Evolutionary conservation across 2,888 invertebrate species (phyloP).

Genomic region (Drosophila glabriapex): DNA sequence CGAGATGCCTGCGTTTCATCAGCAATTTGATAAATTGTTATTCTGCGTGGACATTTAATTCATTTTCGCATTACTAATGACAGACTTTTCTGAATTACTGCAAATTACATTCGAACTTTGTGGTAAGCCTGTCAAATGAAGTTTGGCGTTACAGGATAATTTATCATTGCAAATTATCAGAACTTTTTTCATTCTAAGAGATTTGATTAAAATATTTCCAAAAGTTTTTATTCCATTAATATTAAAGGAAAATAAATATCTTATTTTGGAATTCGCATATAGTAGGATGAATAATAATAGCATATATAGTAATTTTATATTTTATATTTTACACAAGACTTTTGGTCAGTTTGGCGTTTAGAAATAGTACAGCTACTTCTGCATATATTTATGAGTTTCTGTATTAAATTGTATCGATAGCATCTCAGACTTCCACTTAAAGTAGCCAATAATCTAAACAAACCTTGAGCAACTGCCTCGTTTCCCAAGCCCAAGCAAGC

Average conservation of each 20-base stretch:
- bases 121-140: background rate
- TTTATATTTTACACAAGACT: background rate
- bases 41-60: slow-evolving; percentile 41
- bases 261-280: no score
- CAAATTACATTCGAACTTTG: background rate
- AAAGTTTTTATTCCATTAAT: background rate
- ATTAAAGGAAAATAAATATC: no score
- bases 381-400: background rate
- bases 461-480: slow-evolving; percentile 57
- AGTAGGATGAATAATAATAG: no score
- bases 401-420: background rate
- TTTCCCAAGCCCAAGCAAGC: slow-evolving; percentile 49
- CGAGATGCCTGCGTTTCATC: slow-evolving; percentile 10
- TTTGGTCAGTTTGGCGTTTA: background rate
- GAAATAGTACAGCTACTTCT: background rate
- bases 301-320: background rate
- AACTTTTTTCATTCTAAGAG: background rate
- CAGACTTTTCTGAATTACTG: background rate
- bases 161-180: background rate
- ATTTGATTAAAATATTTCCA: background rate
- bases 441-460: slow-evolving; percentile 51
- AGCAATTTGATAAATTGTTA: slow-evolving; percentile 45
- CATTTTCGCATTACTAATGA: slow-evolving; percentile 26
- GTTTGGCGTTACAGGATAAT: background rate
- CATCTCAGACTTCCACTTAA: slow-evolving; percentile 28